phyloP scores from a whole-genome alignment of 2,888 invertebrate genomes.

The Phaedon cochleariae region DNA sequence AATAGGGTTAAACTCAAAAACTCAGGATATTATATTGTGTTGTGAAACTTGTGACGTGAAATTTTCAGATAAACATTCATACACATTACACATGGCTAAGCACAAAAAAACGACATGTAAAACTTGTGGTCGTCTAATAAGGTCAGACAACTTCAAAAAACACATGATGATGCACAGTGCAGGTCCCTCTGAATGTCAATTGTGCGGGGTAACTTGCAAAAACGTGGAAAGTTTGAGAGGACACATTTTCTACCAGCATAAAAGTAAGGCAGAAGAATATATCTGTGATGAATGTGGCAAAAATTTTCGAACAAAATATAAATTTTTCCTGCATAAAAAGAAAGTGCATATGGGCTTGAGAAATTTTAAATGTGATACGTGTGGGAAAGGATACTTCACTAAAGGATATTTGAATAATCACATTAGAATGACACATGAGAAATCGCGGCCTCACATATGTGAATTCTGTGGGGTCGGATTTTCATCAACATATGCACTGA shows the following conservation, averaged over 20 bases:
- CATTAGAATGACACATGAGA: slow-evolving; percentile 47
- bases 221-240: slow-evolving; percentile 54
- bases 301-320: slow-evolving; percentile 50
- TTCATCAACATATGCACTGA: slow-evolving; percentile 46
- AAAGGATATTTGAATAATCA: slow-evolving; percentile 44
- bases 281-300: slow-evolving; percentile 54
- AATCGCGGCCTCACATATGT: slow-evolving; percentile 46
- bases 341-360: slow-evolving; percentile 51
- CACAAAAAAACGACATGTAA: slow-evolving; percentile 50
- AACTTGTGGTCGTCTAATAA: slow-evolving; percentile 45
- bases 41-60: slow-evolving; percentile 30
- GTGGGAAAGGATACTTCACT: slow-evolving; percentile 47
- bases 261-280: slow-evolving; percentile 45
- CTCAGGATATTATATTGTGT: slow-evolving; percentile 8
- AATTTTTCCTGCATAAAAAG: slow-evolving; percentile 50
- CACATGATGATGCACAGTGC: slow-evolving; percentile 49
- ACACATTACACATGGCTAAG: slow-evolving; percentile 41
- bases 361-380: slow-evolving; percentile 49
- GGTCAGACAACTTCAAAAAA: slow-evolving; percentile 48
- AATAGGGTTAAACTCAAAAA: background rate
- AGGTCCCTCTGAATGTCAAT: slow-evolving; percentile 47
- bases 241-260: slow-evolving; percentile 55
- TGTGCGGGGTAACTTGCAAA: slow-evolving; percentile 53
- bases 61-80: slow-evolving; percentile 22
- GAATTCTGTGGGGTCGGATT: slow-evolving; percentile 47